Base-by-base conservation (phyloP, 2,888 invertebrate species). In the Harmothoe impar region DNA sequence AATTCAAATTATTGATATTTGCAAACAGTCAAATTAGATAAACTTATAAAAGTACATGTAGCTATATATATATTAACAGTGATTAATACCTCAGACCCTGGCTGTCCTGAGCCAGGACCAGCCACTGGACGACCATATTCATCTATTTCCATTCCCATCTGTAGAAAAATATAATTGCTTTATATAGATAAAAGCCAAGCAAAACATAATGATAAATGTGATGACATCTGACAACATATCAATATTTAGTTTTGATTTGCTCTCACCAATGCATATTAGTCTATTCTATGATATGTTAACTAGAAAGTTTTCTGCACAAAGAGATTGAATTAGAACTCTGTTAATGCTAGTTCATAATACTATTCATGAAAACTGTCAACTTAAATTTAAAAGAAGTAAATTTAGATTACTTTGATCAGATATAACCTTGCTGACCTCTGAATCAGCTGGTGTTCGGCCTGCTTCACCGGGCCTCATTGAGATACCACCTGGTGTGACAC, bases 11-110 rank as follows among this genome's bases (percentile, higher is more conserved):
- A n/a, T n/a, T n/a, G n/a, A n/a, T n/a, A n/a, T n/a, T n/a, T n/a
- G n/a, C n/a, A n/a, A n/a, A n/a, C n/a, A n/a, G n/a, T n/a, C n/a
- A n/a, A n/a, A n/a, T n/a, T n/a, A n/a, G n/a, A 10, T 43, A 7
- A 10, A 10, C 43, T 43, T 43, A 7, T 43, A 3, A 43, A 10
- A 43, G 3, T 43, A 10, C 43, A 43, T 43, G 43, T 43, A 43
- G 43, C 43, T 43, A 43, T 7, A 7, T 10, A 7, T 10, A 43
- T 43, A 10, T 43, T 43, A 10, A 43, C 10, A 43, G 10, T 43
- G 3, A 43, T 72, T 12, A 81, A 43, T 81, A 81, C 81, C 81
- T 81, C 81, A 33, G 81, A 81, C 1, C 81, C 81, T 35, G 81
- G 35, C 20, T 43, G 81, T 81, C 81, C 81, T 33, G 81, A 17